Evolutionary conservation across 2,888 invertebrate genomes (phyloP).

Genomic region (Muschampia plurimacula): DNA sequence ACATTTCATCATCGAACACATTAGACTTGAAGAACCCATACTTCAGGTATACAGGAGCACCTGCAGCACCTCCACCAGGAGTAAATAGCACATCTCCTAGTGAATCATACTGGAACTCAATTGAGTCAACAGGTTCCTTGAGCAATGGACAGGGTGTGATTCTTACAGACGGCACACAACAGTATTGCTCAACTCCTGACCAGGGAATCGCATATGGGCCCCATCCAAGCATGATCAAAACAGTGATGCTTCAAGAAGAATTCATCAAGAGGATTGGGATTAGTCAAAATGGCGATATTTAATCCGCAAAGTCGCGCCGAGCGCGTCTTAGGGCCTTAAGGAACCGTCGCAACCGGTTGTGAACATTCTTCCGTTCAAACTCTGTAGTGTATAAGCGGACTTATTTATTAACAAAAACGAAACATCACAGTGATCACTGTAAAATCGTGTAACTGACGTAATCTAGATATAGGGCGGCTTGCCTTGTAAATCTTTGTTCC

Average conservation of each 20-base stretch:
- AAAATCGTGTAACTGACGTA: slow-evolving; percentile 49
- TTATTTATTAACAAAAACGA: slow-evolving; percentile 73
- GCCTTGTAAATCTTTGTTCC: slow-evolving; percentile 57
- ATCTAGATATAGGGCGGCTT: slow-evolving; percentile 48
- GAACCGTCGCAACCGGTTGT: slow-evolving; percentile 83
- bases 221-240: slow-evolving; percentile 81
- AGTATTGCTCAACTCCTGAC: slow-evolving; percentile 75
- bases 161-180: slow-evolving; percentile 73
- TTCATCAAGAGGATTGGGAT: slow-evolving; percentile 84
- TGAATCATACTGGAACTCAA: slow-evolving; percentile 95
- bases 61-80: slow-evolving; percentile 96
- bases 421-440: slow-evolving; percentile 77
- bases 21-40: slow-evolving; percentile 99
- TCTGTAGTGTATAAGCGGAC: slow-evolving; percentile 80
- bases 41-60: slow-evolving; percentile 98
- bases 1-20: slow-evolving; percentile 92
- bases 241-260: slow-evolving; percentile 83
- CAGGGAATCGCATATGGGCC: slow-evolving; percentile 71
- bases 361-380: slow-evolving; percentile 80
- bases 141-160: slow-evolving; percentile 78
- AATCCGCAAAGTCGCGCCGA: slow-evolving; percentile 81
- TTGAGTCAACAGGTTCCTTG: slow-evolving; percentile 89
- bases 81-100: slow-evolving; percentile 96
- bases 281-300: slow-evolving; percentile 84
- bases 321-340: slow-evolving; percentile 82